Base-by-base conservation (phyloP, 2,888 invertebrate genomes). In the Leptinotarsa haldemani region DNA sequence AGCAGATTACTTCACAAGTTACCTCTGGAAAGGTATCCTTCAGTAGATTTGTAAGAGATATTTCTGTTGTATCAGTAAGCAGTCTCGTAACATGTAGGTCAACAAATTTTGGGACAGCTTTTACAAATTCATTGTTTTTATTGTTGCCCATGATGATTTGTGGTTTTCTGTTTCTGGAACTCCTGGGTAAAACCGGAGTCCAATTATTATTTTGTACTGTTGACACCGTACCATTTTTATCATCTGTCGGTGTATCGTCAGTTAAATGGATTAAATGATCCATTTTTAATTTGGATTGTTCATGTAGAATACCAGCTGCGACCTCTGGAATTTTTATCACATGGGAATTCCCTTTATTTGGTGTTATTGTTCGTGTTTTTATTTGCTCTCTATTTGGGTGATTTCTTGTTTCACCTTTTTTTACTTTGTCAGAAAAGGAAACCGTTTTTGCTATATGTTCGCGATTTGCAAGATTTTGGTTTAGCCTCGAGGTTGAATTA, bases 201-300 rank as follows among this genome's bases (percentile, higher is more conserved):
- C 30, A 40, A 40, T 40, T 40, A 16, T 50, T 18, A 20, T 53
- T 18, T 9, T 53, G 53, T 20, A 12, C 9, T 53, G 53, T 53
- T 53, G 53, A 53, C 12, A 53, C 20, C 7, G 22, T 0, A 22
- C 13, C 53, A 18, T 53, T 20, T 53, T 20, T 3, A 53, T 1
- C 9, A 53, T 2, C 9, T 20, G 18, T 22, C 18, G 53, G 53
- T 13, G 53, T 53, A 53, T 18, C 9, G 9, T 20, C 9, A 53
- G n/a, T 53, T 53, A 53, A n/a, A 18, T 53, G 18, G 20, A 53
- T 50, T 50, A n/a, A 50, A 50, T 50, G 50, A 50, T 50, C 50
- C 50, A 50, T 50, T 50, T 53, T 16, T 16, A 48, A 48, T 48
- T 48, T 48, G 16, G 48, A 48, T 48, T 53, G 52, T 18, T 53